Evolutionary conservation across 53 echinoderm and acorn worm genomes (phyloP).

Genomic region (Apostichopus leukothele): DNA sequence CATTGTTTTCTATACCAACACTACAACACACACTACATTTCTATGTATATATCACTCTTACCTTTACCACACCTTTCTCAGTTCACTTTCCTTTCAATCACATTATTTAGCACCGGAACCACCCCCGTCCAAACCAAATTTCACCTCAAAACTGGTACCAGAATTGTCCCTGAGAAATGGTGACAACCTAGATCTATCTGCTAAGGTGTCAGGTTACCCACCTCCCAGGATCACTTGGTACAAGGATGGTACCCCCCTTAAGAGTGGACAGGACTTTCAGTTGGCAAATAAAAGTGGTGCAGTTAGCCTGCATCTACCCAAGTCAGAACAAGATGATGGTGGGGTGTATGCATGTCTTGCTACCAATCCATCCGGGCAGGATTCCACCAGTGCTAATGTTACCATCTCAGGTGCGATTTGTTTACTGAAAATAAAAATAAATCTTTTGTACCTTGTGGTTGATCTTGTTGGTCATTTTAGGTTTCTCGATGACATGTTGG

Average conservation of each 20-base stretch:
- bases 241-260: slow-evolving; percentile 65
- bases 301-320: slow-evolving; percentile 3
- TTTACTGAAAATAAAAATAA: not conserved
- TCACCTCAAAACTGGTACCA: slow-evolving; percentile 48
- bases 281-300: slow-evolving; percentile 46
- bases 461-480: too few species aligned
- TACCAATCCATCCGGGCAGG: slow-evolving; percentile 73
- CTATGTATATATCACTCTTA: too few species aligned
- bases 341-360: slow-evolving; percentile 38
- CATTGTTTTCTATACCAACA: too few species aligned
- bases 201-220: slow-evolving; percentile 62
- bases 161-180: slow-evolving; percentile 55
- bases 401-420: slow-evolving; percentile 64
- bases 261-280: slow-evolving; percentile 54
- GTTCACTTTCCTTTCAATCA: not conserved
- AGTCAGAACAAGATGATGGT: slow-evolving; percentile 27
- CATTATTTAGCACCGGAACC: slow-evolving; percentile 35
- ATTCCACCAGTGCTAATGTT: slow-evolving; percentile 62
- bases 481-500: too few species aligned
- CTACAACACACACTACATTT: too few species aligned
- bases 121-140: slow-evolving; percentile 45
- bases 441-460: too few species aligned
- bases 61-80: too few species aligned
- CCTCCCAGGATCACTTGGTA: slow-evolving; percentile 67
- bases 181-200: slow-evolving; percentile 53